phyloP scores from a whole-genome alignment of 2,888 invertebrate species.

The Plagiodera versicolora region DNA sequence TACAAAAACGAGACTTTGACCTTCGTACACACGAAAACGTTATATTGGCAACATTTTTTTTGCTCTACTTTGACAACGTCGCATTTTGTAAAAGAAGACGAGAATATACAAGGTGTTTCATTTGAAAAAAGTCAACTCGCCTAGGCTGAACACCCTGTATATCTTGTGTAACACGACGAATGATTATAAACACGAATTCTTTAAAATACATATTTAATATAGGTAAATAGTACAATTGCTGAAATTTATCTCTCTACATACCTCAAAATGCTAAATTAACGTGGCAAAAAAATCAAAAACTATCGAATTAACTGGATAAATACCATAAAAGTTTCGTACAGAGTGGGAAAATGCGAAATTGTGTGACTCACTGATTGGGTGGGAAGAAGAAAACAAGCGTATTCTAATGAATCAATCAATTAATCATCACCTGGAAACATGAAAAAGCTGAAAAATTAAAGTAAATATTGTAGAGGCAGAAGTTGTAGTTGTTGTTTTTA shows the following conservation, averaged over 20 bases:
- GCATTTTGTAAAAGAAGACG: no score
- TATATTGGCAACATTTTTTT: no score
- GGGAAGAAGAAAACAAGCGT: neutral
- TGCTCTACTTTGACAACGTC: no score
- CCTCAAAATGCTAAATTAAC: conserved; percentile 14
- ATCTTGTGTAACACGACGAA: no score
- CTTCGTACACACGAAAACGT: no score
- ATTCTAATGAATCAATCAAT: no score
- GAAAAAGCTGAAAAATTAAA: neutral
- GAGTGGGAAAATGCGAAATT: conserved; percentile 23
- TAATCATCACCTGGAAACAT: neutral
- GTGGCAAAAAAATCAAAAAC: conserved; percentile 23
- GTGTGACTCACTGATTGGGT: conserved; percentile 25
- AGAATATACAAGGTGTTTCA: no score
- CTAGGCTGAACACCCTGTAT: no score
- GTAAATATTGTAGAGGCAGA: conserved; percentile 7
- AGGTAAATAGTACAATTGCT: neutral
- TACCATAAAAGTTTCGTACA: conserved; percentile 24
- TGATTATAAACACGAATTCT: no score
- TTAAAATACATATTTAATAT: conserved; percentile 1
- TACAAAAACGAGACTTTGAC: no score
- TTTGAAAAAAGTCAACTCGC: no score
- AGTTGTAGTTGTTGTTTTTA: neutral
- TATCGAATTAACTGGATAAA: conserved; percentile 27
- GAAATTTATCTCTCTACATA: neutral